A percentile compares a stretch with the other conserved stretches of the same genome.
phyloP scores from a whole-genome alignment of 1,140 invertebrate species.

The Phymorhynchus buccinoides region DNA sequence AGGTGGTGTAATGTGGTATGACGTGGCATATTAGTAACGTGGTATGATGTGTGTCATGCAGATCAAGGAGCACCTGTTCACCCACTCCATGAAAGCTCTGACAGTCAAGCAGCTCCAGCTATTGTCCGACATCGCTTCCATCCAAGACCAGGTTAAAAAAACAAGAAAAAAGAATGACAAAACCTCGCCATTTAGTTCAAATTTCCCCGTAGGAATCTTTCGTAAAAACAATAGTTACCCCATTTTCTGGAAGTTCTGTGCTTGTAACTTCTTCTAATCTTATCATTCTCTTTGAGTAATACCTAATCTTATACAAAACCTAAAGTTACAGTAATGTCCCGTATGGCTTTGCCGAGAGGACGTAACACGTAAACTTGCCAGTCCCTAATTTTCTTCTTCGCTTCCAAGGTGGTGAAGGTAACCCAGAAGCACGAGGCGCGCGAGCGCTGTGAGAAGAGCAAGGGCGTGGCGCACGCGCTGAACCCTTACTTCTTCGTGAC shows the following conservation, averaged over 20 bases:
- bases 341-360: too few relatives aligned
- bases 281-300: too few relatives aligned
- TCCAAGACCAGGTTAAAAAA: not conserved
- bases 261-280: not conserved
- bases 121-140: not conserved
- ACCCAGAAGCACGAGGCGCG: not conserved
- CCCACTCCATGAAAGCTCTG: not conserved
- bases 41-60: not conserved
- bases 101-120: not conserved
- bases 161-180: too few relatives aligned
- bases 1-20: too few relatives aligned
- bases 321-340: not conserved
- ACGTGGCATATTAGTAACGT: too few relatives aligned
- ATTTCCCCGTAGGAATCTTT: too few relatives aligned
- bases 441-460: not conserved
- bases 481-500: not conserved
- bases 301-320: not conserved
- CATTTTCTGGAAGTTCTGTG: not conserved
- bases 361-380: not conserved
- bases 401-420: not conserved
- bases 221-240: too few relatives aligned
- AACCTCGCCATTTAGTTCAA: too few relatives aligned
- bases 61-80: not conserved
- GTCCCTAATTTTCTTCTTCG: not conserved
- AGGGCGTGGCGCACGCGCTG: not conserved